phyloP scores from a whole-genome alignment of 2,797 vertebrate species.

The Streptopelia turtur region DNA sequence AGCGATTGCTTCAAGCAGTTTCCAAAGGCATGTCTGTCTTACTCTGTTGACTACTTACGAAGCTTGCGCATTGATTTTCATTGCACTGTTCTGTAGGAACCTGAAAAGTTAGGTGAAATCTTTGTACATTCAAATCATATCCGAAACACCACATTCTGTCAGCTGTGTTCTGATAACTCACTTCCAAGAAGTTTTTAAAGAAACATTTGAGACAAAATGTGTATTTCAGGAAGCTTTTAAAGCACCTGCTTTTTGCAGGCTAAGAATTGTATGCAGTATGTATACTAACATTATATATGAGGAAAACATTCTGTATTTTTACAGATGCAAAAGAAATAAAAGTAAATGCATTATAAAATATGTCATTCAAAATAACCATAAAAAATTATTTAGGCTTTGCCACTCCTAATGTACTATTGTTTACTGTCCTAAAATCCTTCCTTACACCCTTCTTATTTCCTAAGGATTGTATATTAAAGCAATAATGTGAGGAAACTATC shows the following conservation, averaged over 20 bases:
- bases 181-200: not conserved
- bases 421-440: not conserved
- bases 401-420: not conserved
- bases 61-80: not conserved
- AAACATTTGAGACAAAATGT: not conserved
- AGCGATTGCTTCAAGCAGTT: not conserved
- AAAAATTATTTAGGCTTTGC: not conserved
- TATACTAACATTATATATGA: not conserved
- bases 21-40: not conserved
- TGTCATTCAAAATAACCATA: not conserved
- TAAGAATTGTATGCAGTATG: not conserved
- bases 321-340: not conserved
- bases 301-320: not conserved
- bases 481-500: not conserved
- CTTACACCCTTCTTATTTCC: not conserved
- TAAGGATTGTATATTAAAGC: not conserved
- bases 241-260: not conserved
- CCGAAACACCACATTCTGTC: not conserved
- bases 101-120: not conserved
- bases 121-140: not conserved
- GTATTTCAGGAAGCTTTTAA: not conserved
- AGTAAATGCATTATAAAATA: not conserved
- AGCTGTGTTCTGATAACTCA: not conserved
- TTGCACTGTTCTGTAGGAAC: not conserved
- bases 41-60: not conserved